Conservation (phyloP, 2,797 vertebrate genomes). For the Coregonus suidteri region DNA sequence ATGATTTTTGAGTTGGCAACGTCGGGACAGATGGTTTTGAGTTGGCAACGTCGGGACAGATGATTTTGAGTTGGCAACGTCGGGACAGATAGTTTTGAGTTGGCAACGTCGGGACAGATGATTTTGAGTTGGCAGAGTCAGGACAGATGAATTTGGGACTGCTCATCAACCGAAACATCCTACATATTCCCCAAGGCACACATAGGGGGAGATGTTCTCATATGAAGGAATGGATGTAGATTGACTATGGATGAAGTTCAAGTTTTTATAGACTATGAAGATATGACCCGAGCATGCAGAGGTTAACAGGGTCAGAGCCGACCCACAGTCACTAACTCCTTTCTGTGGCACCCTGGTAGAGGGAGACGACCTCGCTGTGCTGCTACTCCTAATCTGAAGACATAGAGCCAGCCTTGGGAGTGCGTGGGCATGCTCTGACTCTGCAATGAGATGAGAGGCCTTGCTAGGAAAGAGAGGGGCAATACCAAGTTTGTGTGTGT, state of each 20-base stretch:
- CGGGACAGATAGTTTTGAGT: too few species aligned
- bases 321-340: constrained; percentile 59
- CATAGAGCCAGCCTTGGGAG: constrained; percentile 48
- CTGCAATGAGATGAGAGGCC: constrained; percentile 34
- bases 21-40: too few species aligned
- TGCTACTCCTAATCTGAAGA: constrained; percentile 59
- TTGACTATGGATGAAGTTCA: constrained; percentile 11
- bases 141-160: too few species aligned
- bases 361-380: constrained; percentile 55
- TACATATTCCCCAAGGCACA: background rate
- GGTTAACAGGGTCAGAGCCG: constrained; percentile 58
- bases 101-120: too few species aligned
- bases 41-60: too few species aligned
- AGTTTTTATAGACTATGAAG: too few species aligned
- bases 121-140: too few species aligned
- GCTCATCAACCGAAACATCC: background rate
- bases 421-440: constrained; percentile 52
- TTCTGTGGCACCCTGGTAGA: constrained; percentile 51
- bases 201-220: background rate
- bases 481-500: constrained; percentile 62
- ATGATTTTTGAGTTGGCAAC: too few species aligned
- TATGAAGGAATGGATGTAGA: background rate
- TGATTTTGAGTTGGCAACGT: too few species aligned
- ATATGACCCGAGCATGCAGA: constrained; percentile 31
- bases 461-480: constrained; percentile 20